Conservation (phyloP, 1,140 invertebrate species). For the Theocolax elegans region DNA sequence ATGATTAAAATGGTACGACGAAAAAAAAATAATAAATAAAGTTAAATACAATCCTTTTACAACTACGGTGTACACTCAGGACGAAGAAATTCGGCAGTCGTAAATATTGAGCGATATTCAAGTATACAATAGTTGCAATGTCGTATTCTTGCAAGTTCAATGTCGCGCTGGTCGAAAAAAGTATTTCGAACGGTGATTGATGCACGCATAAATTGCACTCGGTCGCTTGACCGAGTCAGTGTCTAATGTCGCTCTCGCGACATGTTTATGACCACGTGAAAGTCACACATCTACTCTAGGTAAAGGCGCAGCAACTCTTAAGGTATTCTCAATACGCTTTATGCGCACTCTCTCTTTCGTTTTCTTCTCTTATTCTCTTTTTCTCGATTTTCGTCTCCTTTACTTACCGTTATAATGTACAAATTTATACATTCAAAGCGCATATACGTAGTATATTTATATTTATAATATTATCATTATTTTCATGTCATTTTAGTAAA, state of each 20-base stretch:
- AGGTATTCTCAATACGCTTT: constrained; percentile 12
- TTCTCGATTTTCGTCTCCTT: not conserved
- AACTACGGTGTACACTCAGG: no score
- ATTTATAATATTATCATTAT: no score
- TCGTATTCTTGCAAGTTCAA: constrained; percentile 31
- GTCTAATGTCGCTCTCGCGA: constrained; percentile 29
- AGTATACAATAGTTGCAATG: not conserved
- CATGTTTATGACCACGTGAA: constrained; percentile 38
- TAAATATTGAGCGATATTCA: constrained; percentile 10
- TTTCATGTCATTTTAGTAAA: no score
- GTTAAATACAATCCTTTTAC: no score
- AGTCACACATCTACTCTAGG: constrained; percentile 28
- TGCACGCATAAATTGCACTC: constrained; percentile 10
- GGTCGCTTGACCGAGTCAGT: constrained; percentile 20
- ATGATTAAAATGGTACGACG: no score
- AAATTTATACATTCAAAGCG: not conserved
- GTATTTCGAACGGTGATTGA: constrained; percentile 34
- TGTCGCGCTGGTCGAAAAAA: not conserved
- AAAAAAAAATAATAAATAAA: no score
- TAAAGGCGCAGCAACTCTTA: not conserved
- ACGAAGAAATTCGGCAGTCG: constrained; percentile 24
- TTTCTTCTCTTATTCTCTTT: not conserved
- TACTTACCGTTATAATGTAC: not conserved
- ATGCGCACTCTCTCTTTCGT: constrained; percentile 20
- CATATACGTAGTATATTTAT: no score